Conservation (phyloP, 1,140 invertebrate species). For the Hyles vespertilio region DNA sequence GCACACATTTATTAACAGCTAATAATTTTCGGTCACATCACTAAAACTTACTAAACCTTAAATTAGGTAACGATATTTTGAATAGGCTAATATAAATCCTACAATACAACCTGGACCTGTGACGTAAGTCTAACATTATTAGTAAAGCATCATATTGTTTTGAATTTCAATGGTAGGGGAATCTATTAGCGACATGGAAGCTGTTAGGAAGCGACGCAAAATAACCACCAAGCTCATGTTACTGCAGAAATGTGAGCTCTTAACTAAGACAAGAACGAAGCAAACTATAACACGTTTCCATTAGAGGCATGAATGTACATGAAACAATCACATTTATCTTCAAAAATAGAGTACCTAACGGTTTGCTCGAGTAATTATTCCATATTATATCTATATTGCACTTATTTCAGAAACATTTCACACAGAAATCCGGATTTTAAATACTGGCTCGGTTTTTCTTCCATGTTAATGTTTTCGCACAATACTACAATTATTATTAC, state of each 20-base stretch:
- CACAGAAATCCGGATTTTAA: constrained; percentile 71
- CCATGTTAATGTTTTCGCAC: constrained; percentile 52
- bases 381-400: constrained; percentile 70
- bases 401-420: constrained; percentile 61
- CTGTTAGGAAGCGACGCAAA: constrained; percentile 57
- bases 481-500: constrained; percentile 41
- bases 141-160: constrained; percentile 50
- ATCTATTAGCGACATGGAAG: constrained; percentile 57
- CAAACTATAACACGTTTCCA: constrained; percentile 2
- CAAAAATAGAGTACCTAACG: constrained; percentile 12
- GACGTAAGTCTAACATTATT: constrained; percentile 58
- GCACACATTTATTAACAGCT: constrained; percentile 67
- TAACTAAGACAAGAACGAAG: neutral
- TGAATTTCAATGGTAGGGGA: constrained; percentile 33
- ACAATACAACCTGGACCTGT: constrained; percentile 72
- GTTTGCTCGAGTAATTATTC: constrained; percentile 43
- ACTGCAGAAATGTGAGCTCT: no score
- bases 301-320: constrained; percentile 1
- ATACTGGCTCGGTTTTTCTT: constrained; percentile 71
- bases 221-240: constrained; percentile 42
- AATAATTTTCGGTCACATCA: constrained; percentile 51
- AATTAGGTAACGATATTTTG: constrained; percentile 64
- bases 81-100: constrained; percentile 59
- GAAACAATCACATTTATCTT: constrained; percentile 11
- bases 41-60: constrained; percentile 62